Evolutionary conservation across 2,113 vertebrate species (phyloP).

Genomic region (Hystrix cristata): DNA sequence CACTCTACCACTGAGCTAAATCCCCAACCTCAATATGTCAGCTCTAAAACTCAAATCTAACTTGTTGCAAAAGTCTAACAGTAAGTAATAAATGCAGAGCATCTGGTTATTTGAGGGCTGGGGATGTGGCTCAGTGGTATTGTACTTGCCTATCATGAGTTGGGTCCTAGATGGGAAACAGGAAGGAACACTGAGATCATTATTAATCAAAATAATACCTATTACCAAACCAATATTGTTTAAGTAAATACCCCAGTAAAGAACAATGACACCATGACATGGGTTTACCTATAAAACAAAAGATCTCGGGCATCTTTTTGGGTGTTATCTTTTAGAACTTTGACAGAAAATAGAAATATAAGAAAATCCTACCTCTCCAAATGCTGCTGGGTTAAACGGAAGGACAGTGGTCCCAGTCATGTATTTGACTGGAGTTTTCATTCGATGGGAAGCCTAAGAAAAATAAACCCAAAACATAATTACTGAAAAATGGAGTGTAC

Average conservation of each 20-base stretch:
- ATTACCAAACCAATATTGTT: neutral
- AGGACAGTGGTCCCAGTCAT: conserved; percentile 94
- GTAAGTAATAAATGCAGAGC: neutral
- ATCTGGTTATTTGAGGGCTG: neutral
- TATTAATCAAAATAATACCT: conserved; percentile 47
- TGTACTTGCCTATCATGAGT: neutral
- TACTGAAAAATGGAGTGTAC: conserved; percentile 22
- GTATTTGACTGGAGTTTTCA: conserved; percentile 97
- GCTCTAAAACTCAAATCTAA: conserved; percentile 41
- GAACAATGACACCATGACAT: neutral
- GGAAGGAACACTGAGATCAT: neutral
- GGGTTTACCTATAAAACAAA: conserved; percentile 21
- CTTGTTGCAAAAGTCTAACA: neutral
- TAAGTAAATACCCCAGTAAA: neutral
- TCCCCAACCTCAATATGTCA: neutral
- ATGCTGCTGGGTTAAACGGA: conserved; percentile 98
- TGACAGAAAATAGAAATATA: neutral
- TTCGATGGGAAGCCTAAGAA: conserved; percentile 94
- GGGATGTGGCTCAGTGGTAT: neutral
- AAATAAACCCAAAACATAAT: conserved; percentile 58
- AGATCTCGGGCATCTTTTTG: neutral
- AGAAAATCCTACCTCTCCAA: conserved; percentile 92
- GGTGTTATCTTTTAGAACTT: neutral
- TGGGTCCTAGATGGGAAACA: no score
- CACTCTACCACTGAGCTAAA: no score